Conservation (phyloP, 2,888 invertebrate species). For the Orchesellides sinensis region DNA sequence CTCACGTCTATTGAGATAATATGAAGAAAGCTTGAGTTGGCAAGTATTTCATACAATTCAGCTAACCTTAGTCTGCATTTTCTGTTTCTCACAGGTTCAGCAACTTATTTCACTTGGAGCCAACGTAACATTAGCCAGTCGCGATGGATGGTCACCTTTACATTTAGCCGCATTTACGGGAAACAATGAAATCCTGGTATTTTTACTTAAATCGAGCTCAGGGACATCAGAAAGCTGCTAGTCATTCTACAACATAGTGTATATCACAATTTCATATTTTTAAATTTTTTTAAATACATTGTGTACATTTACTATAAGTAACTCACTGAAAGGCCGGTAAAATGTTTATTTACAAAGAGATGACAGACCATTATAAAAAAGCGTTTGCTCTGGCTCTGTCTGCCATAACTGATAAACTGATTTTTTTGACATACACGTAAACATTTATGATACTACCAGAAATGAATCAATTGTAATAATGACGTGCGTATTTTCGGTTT, state of each 20-base stretch:
- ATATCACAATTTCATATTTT: slow-evolving; percentile 20
- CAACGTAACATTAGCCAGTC: slow-evolving; percentile 72
- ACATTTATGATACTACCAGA: no score
- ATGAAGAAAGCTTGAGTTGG: no score
- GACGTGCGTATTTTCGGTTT: not conserved
- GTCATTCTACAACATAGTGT: slow-evolving; percentile 54
- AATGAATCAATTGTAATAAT: no score
- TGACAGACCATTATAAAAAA: no score
- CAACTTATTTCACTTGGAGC: slow-evolving; percentile 72
- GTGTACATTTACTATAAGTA: not conserved
- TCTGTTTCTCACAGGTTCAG: slow-evolving; percentile 67
- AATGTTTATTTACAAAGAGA: no score
- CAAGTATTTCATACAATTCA: no score
- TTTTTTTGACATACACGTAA: no score
- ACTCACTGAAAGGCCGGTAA: no score
- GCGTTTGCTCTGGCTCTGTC: no score
- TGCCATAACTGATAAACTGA: no score
- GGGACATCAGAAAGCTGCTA: slow-evolving; percentile 67
- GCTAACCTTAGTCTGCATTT: no score
- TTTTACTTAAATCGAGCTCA: slow-evolving; percentile 71
- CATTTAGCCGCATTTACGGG: slow-evolving; percentile 73
- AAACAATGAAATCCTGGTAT: slow-evolving; percentile 71
- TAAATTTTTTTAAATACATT: not conserved
- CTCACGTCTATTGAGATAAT: no score
- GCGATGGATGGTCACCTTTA: slow-evolving; percentile 73